phyloP scores from a whole-genome alignment of 2,113 vertebrate species.

The Alethe diademata region DNA sequence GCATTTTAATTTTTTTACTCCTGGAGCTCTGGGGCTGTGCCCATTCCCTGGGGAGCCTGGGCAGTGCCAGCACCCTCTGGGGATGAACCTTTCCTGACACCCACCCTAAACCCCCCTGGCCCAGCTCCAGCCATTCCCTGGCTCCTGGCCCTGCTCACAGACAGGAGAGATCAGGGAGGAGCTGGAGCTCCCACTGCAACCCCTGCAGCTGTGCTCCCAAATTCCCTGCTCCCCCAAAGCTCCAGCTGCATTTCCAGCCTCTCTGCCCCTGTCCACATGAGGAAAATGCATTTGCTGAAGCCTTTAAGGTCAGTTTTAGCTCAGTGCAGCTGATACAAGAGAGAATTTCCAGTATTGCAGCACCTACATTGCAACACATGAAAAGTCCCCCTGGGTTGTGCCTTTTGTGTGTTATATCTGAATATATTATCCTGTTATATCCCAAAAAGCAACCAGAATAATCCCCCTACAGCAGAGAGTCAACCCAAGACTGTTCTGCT shows the following conservation, averaged over 20 bases:
- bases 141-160: neutral
- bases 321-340: neutral
- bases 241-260: neutral
- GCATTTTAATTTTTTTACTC: rapidly evolving
- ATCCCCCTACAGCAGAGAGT: neutral
- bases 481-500: neutral
- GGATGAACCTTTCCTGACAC: too few relatives aligned
- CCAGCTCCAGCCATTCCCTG: neutral
- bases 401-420: neutral
- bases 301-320: neutral
- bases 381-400: neutral
- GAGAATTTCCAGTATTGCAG: neutral
- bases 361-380: neutral
- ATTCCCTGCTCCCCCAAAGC: rapidly evolving
- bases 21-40: neutral
- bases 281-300: neutral
- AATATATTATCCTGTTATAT: rapidly evolving
- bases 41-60: neutral
- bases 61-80: neutral
- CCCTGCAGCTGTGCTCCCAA: neutral
- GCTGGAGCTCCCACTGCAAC: rapidly evolving
- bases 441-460: neutral
- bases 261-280: neutral
- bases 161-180: neutral
- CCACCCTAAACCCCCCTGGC: rapidly evolving